These are phyloP conservation scores for Heteronetta atricapilla DNA, from an alignment of 2,113 vertebrate species.

Conservation along the genomic window DNA sequence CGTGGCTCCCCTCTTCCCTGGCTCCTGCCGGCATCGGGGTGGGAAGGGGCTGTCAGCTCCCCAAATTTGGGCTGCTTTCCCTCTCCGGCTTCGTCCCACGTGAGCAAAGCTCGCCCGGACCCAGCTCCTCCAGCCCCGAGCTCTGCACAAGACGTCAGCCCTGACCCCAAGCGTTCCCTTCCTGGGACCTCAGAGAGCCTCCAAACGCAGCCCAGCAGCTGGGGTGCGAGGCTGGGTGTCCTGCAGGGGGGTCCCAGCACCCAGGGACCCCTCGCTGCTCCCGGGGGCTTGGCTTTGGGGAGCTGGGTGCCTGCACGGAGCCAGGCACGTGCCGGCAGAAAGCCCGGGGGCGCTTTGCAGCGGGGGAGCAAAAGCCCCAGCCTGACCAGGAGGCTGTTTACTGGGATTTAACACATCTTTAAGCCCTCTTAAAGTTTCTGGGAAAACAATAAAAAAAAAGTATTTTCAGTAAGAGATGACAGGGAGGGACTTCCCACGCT, in stretches of 20 bases:
- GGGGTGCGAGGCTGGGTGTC: fast-evolving
- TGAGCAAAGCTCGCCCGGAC: background rate
- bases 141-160: background rate
- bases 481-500: background rate
- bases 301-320: background rate
- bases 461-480: background rate
- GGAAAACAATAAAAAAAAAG: background rate
- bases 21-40: fast-evolving
- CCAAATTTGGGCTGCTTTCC: fast-evolving
- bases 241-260: fast-evolving
- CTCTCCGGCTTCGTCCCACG: fast-evolving
- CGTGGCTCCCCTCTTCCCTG: background rate
- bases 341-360: background rate
- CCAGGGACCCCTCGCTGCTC: background rate
- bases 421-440: background rate
- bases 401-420: background rate
- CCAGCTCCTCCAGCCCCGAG: background rate
- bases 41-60: background rate
- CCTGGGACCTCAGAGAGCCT: fast-evolving
- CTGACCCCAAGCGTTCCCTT: background rate
- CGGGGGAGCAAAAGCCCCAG: background rate
- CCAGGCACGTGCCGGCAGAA: background rate
- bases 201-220: background rate
- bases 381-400: background rate
- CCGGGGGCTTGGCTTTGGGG: background rate